Evolutionary conservation across 2,113 vertebrate genomes (phyloP).

Genomic region (Rhadina sibilatrix): DNA sequence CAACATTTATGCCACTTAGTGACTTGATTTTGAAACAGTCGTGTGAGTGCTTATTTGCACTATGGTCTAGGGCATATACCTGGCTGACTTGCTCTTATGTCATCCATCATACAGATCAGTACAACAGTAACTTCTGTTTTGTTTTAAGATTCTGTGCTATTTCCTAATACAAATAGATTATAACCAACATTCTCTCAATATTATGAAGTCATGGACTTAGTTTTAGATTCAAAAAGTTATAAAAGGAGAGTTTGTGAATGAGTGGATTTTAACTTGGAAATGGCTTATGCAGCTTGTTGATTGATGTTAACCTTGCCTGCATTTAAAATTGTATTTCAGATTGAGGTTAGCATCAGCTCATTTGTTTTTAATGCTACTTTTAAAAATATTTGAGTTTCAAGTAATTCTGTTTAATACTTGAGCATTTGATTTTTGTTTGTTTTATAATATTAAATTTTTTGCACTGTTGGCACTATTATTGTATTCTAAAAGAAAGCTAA

Average conservation of each 20-base stretch:
- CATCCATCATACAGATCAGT: fast-evolving
- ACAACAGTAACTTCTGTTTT: neutral
- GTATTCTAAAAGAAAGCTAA: neutral
- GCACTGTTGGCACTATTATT: neutral
- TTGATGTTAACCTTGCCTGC: neutral
- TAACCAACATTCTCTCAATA: neutral
- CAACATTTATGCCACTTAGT: neutral
- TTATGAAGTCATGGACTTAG: neutral
- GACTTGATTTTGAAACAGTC: neutral
- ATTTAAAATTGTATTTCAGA: neutral
- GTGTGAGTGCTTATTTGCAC: neutral
- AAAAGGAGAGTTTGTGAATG: neutral
- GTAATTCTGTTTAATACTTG: neutral
- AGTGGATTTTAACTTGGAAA: neutral
- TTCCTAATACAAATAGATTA: neutral
- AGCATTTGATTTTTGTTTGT: neutral
- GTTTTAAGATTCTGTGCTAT: neutral
- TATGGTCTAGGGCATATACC: neutral
- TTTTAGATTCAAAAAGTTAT: neutral
- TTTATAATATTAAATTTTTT: neutral
- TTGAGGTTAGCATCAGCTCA: neutral
- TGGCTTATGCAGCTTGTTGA: neutral
- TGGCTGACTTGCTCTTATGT: neutral
- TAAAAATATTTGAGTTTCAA: neutral
- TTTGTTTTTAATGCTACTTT: neutral